A percentile compares a stretch with the other conserved stretches of the same genome.
Conservation (phyloP, 2,113 vertebrate genomes). For the Diadophis punctatus region DNA sequence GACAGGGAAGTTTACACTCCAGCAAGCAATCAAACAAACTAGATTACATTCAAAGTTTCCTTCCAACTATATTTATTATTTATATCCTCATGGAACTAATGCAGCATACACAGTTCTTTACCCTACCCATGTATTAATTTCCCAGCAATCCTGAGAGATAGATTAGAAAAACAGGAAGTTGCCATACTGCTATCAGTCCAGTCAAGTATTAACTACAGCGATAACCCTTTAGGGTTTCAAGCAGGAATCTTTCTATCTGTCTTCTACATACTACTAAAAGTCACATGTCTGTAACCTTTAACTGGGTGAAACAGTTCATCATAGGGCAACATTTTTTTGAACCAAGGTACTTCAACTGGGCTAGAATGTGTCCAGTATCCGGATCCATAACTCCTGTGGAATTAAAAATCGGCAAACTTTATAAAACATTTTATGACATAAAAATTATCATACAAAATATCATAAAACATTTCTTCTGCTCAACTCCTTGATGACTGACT, state of each 20-base stretch:
- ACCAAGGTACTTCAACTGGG: not conserved
- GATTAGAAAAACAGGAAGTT: not conserved
- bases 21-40: not conserved
- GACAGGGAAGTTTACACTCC: not conserved
- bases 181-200: not conserved
- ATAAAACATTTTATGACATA: not conserved
- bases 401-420: not conserved
- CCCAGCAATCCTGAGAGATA: not conserved
- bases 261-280: not conserved
- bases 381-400: not conserved
- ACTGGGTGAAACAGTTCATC: not conserved
- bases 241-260: not conserved
- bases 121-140: not conserved
- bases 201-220: not conserved
- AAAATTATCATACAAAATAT: not conserved
- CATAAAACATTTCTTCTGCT: not conserved
- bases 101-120: not conserved
- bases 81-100: not conserved
- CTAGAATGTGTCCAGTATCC: not conserved
- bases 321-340: not conserved
- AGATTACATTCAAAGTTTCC: not conserved
- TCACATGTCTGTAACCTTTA: not conserved
- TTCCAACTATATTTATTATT: not conserved
- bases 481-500: not conserved
- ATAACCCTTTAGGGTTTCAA: not conserved